These are phyloP conservation scores for Turdus rufiventris DNA, from an alignment of 2,113 vertebrate genomes.

Conservation along the genomic window DNA sequence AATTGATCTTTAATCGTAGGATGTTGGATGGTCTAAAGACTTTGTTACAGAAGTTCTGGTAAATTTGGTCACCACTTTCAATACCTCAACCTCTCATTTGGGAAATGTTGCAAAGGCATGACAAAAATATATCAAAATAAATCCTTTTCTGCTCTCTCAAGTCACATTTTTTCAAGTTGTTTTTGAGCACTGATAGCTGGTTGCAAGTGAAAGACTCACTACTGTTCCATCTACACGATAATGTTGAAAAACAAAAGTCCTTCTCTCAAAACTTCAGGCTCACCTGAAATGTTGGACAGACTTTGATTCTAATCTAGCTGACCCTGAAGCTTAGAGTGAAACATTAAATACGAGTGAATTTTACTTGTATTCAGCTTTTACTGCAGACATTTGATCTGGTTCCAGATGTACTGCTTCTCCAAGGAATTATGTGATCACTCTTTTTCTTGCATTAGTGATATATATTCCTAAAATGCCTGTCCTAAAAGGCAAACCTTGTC, in stretches of 20 bases:
- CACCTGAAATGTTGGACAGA: not conserved
- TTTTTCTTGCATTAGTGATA: not conserved
- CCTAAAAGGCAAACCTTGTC: not conserved
- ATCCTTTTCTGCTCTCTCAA: not conserved
- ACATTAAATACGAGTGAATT: not conserved
- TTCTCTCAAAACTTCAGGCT: not conserved
- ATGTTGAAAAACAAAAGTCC: not conserved
- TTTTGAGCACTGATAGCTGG: not conserved
- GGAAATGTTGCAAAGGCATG: not conserved
- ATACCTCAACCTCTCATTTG: not conserved
- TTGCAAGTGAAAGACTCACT: not conserved
- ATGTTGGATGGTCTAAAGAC: not conserved
- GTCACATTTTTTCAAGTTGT: not conserved
- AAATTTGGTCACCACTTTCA: not conserved
- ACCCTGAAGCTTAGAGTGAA: not conserved
- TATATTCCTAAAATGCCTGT: not conserved
- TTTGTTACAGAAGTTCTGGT: not conserved
- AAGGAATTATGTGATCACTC: not conserved
- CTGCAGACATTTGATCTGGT: constrained; percentile 11
- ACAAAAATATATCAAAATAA: not conserved
- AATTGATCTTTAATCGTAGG: not conserved
- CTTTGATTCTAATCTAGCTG: not conserved
- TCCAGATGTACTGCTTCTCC: not conserved
- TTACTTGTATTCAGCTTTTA: constrained; percentile 3
- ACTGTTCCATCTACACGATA: not conserved